phyloP scores from a whole-genome alignment of 1,140 invertebrate genomes.

The Drosophila punjabiensis region DNA sequence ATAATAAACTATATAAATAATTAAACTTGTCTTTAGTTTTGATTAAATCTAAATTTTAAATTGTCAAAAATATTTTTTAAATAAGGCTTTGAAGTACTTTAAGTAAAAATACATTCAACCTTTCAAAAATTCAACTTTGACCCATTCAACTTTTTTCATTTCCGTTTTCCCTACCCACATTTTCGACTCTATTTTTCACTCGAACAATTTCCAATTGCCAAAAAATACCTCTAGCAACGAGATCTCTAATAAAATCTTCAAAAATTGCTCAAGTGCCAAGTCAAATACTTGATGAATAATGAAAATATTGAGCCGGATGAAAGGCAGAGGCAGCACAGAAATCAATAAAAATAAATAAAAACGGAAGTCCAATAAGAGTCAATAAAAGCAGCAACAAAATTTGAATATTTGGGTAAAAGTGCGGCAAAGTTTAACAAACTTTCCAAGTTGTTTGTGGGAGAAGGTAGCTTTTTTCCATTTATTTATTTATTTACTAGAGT shows the following conservation, averaged over 20 bases:
- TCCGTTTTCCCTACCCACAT: background rate
- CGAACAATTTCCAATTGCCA: constrained; percentile 21
- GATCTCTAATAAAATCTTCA: constrained; percentile 39
- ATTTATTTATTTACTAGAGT: constrained; percentile 21
- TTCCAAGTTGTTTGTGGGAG: constrained; percentile 11
- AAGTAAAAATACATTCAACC: background rate
- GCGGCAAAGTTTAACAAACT: constrained; percentile 41
- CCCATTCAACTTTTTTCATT: background rate
- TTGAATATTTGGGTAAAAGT: constrained; percentile 38
- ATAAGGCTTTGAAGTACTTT: background rate
- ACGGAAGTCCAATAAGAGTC: constrained; percentile 44
- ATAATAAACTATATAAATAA: too few species aligned
- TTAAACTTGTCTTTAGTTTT: background rate
- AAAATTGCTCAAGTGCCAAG: constrained; percentile 51
- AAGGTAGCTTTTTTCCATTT: background rate
- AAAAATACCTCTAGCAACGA: constrained; percentile 9
- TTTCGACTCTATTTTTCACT: constrained; percentile 3
- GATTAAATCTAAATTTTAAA: background rate
- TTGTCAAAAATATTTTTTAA: background rate
- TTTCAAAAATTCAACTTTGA: background rate
- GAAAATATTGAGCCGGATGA: constrained; percentile 48
- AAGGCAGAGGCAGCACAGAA: constrained; percentile 12
- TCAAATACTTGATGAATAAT: constrained; percentile 58
- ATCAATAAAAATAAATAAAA: constrained; percentile 42
- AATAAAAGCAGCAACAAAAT: constrained; percentile 23